Percentiles rank a stretch among this genome's conserved stretches.
phyloP scores from a whole-genome alignment of 2,113 vertebrate genomes.

The Phoxinus phoxinus region DNA sequence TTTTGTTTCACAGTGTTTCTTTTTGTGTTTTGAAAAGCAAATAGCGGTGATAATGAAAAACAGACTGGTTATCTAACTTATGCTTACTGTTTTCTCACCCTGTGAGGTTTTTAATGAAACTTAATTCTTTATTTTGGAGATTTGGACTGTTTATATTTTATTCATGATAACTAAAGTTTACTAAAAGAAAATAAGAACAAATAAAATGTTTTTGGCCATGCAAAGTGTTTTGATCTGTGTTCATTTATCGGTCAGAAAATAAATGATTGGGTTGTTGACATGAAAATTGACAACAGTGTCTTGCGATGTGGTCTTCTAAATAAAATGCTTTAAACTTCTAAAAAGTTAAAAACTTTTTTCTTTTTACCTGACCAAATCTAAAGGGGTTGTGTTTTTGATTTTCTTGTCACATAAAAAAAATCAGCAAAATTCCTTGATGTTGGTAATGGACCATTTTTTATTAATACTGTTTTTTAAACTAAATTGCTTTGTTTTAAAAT shows the following conservation, averaged over 20 bases:
- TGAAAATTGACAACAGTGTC: not conserved
- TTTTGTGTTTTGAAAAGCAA: constrained; percentile 24
- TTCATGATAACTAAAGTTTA: constrained; percentile 52
- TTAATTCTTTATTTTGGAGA: constrained; percentile 46
- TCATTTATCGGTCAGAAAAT: not conserved
- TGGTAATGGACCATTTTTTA: not conserved
- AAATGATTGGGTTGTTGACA: not conserved
- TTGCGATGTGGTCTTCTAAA: not conserved
- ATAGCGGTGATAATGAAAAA: not conserved
- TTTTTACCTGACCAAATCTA: not conserved
- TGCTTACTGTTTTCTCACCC: constrained; percentile 9
- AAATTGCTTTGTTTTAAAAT: not conserved
- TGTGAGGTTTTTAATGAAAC: constrained; percentile 38
- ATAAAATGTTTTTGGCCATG: constrained; percentile 57
- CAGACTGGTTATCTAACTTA: constrained; percentile 47
- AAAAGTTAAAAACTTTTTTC: too few relatives aligned
- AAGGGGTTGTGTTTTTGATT: not conserved
- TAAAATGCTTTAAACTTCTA: not conserved
- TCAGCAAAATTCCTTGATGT: not conserved
- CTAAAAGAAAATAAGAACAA: constrained; percentile 50
- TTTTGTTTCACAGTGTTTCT: not conserved
- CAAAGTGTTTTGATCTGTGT: not conserved
- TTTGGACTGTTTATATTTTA: constrained; percentile 50
- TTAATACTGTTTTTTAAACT: too few relatives aligned
- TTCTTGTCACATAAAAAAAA: not conserved